Percentiles rank a stretch among this genome's conserved stretches.
These are phyloP conservation scores for Mesembrinibis cayennensis DNA, from an alignment of 2,113 vertebrate genomes.

Conservation along the genomic window DNA sequence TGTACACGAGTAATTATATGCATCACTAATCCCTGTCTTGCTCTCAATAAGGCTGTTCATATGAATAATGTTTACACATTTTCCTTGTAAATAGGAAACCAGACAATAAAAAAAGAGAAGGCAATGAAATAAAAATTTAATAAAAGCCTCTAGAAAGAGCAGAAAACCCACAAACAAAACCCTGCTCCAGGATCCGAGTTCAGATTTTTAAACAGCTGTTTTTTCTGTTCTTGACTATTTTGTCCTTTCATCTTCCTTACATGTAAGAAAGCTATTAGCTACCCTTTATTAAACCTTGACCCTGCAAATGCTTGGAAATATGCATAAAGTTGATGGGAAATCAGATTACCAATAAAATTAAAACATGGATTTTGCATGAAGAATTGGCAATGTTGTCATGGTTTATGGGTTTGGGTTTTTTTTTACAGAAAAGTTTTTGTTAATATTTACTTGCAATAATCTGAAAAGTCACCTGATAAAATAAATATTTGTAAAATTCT, in stretches of 20 bases:
- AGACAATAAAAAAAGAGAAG: not conserved
- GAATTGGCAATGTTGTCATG: fast-evolving
- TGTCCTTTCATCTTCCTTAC: not conserved
- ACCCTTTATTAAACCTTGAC: not conserved
- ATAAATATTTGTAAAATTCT: not conserved
- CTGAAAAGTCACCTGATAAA: not conserved
- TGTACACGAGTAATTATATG: not conserved
- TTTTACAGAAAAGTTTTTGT: not conserved
- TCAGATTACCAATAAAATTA: not conserved
- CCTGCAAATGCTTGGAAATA: not conserved
- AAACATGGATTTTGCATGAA: not conserved
- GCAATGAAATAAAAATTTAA: not conserved
- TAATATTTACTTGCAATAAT: not conserved
- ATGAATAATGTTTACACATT: not conserved
- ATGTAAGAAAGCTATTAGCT: not conserved
- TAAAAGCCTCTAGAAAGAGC: not conserved
- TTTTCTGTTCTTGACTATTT: not conserved
- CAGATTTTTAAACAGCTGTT: not conserved
- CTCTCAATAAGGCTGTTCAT: not conserved
- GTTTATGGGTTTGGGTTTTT: not conserved
- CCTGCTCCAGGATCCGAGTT: not conserved
- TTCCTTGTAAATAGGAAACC: not conserved
- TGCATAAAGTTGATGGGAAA: not conserved
- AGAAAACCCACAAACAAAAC: not conserved
- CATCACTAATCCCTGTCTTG: not conserved